Evolutionary conservation across 1,140 invertebrate genomes (phyloP), one percentile per base, ranked within the genome.

Genomic region (Adelges cooleyi): DNA sequence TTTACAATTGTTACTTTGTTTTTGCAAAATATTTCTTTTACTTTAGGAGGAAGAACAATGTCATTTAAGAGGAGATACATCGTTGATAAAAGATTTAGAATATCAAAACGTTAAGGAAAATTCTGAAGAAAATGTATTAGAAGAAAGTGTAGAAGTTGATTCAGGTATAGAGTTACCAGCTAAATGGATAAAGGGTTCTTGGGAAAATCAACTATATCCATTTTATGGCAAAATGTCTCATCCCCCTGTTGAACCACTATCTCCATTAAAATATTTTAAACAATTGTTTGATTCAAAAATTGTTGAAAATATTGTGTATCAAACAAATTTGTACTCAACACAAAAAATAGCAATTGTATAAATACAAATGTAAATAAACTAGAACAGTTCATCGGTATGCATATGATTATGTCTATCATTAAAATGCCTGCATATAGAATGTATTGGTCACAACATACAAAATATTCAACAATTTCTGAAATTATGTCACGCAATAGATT

Each of bases 241-340:
- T 23, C 20, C 48, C 8, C 20, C 48, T 49, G 13, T 23, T 23
- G 22, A 20, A 49, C 48, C 22, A 49, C 3, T 11, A 23, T 23
- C 48, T 20, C 48, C 48, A 20, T 49, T 49, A 22, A 23, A 49
- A n/a, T 49, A 49, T 49, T 49, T 49, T 49, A 49, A 49, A 49
- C 10, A 49, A 25, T 49, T 49, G 1, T 49, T 49, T 6, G 48
- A 49, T 0, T 15, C 2, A 13, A 49, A 49, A 15, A 49, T 49
- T 23, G 13, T 49, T 23, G 48, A 49, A 25, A 49, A 49, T 49
- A 49, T 49, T 49, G 48, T 25, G 5, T 23, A 49, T 15, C 48
- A 49, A 23, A 49, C 48, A 15, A 49, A 49, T 25, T 49, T 49
- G 13, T 49, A 49, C n/a, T 49, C 48, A 23, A 22, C n/a, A 15